phyloP scores from a whole-genome alignment of 2,797 vertebrate genomes.

The Nothura maculosa region DNA sequence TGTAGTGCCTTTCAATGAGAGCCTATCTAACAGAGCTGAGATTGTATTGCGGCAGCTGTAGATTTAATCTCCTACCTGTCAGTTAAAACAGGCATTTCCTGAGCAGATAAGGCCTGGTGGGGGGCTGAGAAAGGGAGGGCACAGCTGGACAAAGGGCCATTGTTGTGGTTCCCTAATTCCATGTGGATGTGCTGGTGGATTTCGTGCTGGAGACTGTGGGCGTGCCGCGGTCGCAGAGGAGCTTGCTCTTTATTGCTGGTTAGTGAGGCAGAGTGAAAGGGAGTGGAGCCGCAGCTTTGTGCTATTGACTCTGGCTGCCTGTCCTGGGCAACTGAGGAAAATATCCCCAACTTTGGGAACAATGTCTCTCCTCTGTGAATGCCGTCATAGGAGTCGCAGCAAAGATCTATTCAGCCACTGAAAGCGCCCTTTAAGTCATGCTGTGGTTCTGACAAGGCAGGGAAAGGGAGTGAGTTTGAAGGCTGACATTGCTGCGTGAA shows the following conservation, averaged over 20 bases:
- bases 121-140: constrained; percentile 73
- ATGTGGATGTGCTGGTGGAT: constrained; percentile 68
- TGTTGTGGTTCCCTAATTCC: constrained; percentile 85
- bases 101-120: constrained; percentile 84
- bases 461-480: not conserved
- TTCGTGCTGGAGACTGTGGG: constrained; percentile 72
- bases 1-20: constrained; percentile 84
- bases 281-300: constrained; percentile 78
- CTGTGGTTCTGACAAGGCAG: not conserved
- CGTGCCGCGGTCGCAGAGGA: constrained; percentile 60
- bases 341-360: not conserved
- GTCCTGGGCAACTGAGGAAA: constrained; percentile 70
- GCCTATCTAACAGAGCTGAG: constrained; percentile 84
- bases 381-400: not conserved
- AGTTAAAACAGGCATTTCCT: constrained; percentile 89
- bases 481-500: not conserved
- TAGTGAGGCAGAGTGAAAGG: constrained; percentile 19
- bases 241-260: constrained; percentile 74
- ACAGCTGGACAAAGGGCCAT: constrained; percentile 90
- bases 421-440: not conserved
- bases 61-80: constrained; percentile 91
- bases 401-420: not conserved
- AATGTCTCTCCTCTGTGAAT: not conserved
- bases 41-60: constrained; percentile 87
- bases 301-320: constrained; percentile 78